Evolutionary conservation across 2,113 vertebrate genomes (phyloP), one percentile per base, ranked within the genome.

Genomic region (Blennius ocellaris): DNA sequence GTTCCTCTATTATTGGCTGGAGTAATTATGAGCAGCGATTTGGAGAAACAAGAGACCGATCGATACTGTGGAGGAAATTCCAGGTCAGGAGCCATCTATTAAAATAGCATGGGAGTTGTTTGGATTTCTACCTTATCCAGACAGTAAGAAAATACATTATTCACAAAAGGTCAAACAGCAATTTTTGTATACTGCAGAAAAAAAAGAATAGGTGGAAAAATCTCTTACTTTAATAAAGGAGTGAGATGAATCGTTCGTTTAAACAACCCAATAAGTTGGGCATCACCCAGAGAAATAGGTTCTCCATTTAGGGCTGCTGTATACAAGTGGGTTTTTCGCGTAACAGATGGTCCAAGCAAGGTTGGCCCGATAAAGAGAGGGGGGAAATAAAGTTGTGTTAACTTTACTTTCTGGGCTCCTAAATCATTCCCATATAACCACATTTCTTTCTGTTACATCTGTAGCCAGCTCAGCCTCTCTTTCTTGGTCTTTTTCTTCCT

Each of bases 291-390:
- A 84, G 69, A 69, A 62, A 78, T 6, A 4, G 48, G 11, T 55
- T 76, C 43, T 57, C 38, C 2, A 2, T 69, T 69, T 41, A 2
- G 30, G 44, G 39, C 64, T 60, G 41, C 6, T 77, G 61, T 65
- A 9, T 10, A 39, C 50, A 52, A 59, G 51, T 52, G 48, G 37
- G 53, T 67, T 76, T 66, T 47, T 7, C n/a, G 4, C 51, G 30
- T 70, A 68, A 75, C 43, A 64, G 76, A 85, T 78, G 69, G 50
- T 56, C 38, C 5, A 39, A 63, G 6, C 30, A 69, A 65, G 54
- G 66, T 47, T 51, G 56, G 49, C 45, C 54, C 16, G 66, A 77
- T 78, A 73, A 70, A 81, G 30, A 69, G 10, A n/a, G n/a, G 21
- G 21, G 30, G 81, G 53, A 73, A 62, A 56, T 48, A 80, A 0